Evolutionary conservation across 2,888 invertebrate genomes (phyloP).

Genomic region (Oligia fasciuncula): DNA sequence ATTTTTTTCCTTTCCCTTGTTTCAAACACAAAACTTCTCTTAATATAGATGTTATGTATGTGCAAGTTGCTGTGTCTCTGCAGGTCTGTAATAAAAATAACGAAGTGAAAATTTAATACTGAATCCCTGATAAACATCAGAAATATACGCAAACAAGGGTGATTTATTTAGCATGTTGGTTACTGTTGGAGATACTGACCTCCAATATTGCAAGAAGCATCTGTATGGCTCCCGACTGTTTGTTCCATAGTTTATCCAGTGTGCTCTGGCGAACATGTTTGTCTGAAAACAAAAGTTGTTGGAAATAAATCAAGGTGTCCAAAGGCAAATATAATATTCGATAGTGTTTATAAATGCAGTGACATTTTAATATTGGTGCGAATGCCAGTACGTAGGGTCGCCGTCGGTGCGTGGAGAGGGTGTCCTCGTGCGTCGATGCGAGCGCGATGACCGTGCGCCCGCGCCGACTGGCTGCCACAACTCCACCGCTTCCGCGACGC

Average conservation of each 20-base stretch:
- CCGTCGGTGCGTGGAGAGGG: conserved; percentile 50
- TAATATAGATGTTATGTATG: conserved; percentile 90
- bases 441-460: conserved; percentile 49
- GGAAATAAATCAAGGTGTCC: conserved; percentile 31
- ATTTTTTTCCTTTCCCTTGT: conserved; percentile 88
- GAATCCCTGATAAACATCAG: not conserved
- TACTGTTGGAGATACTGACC: conserved; percentile 75
- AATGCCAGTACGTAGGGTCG: conserved; percentile 48
- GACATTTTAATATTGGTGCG: conserved; percentile 43
- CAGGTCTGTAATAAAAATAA: conserved; percentile 83
- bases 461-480: conserved; percentile 38
- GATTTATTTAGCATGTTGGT: not conserved
- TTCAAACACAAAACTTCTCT: conserved; percentile 91
- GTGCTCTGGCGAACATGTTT: conserved; percentile 89
- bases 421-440: conserved; percentile 42
- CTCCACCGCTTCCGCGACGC: conserved; percentile 75
- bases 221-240: conserved; percentile 89
- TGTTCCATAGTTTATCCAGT: conserved; percentile 90
- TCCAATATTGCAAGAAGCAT: conserved; percentile 89
- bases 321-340: conserved; percentile 14
- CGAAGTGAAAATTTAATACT: not conserved
- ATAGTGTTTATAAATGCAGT: conserved; percentile 37
- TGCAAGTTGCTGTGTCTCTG: conserved; percentile 88
- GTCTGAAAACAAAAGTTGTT: conserved; percentile 82
- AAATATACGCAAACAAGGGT: not conserved